These are phyloP conservation scores for Phaethornis superciliosus DNA, from an alignment of 2,113 vertebrate species.

Conservation along the genomic window DNA sequence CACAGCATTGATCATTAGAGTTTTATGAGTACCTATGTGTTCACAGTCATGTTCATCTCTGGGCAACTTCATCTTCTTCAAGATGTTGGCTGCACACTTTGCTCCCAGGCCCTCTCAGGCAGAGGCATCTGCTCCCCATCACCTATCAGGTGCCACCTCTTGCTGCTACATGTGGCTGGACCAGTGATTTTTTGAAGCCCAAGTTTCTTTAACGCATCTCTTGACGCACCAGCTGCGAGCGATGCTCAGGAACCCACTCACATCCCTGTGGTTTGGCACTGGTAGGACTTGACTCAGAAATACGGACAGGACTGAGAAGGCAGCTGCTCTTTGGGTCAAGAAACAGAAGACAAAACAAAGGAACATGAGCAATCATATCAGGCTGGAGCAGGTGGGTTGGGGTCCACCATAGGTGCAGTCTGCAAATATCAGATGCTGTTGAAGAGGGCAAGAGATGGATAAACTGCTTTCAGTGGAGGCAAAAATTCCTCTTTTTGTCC, in stretches of 20 bases:
- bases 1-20: background rate
- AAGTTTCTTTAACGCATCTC: background rate
- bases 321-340: background rate
- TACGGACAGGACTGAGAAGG: slow-evolving; percentile 24
- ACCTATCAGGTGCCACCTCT: background rate
- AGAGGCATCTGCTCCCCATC: background rate
- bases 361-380: slow-evolving; percentile 1
- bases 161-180: background rate
- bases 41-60: slow-evolving; percentile 59
- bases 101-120: background rate
- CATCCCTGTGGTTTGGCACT: background rate
- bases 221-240: background rate
- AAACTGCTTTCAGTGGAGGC: background rate
- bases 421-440: background rate
- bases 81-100: slow-evolving; percentile 23
- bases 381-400: background rate
- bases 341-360: slow-evolving; percentile 53
- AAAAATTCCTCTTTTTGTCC: background rate
- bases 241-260: background rate
- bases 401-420: background rate
- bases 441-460: background rate
- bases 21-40: slow-evolving; percentile 7
- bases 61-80: slow-evolving; percentile 69
- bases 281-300: slow-evolving; percentile 40
- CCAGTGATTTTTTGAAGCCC: background rate